Percentiles rank a stretch among this genome's conserved stretches.
These are phyloP conservation scores for Distichodus sexfasciatus DNA, from an alignment of 2,797 vertebrate genomes.

Conservation along the genomic window DNA sequence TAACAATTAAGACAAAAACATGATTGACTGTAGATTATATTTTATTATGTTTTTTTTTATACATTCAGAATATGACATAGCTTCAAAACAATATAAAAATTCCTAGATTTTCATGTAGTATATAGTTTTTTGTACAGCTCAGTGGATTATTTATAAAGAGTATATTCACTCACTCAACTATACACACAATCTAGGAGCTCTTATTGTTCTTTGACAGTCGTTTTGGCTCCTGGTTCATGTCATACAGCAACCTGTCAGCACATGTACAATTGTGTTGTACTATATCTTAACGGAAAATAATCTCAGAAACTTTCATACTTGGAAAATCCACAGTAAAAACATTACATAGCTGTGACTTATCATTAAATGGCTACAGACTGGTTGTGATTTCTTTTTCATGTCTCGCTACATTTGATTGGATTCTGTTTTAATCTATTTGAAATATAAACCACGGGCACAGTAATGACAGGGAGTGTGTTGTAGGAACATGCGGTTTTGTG, in stretches of 20 bases:
- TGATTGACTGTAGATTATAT: slow-evolving; percentile 12
- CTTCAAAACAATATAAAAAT: slow-evolving; percentile 53
- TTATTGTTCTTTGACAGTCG: not conserved
- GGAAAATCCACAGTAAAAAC: slow-evolving; percentile 5
- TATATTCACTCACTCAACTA: not conserved
- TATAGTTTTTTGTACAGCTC: not conserved
- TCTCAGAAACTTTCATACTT: not conserved
- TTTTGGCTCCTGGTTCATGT: slow-evolving; percentile 2
- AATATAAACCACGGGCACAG: no score
- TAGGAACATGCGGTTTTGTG: no score
- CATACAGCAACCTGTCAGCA: slow-evolving; percentile 20
- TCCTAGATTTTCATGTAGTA: slow-evolving; percentile 1
- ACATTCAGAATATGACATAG: slow-evolving; percentile 58
- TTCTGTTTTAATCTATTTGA: slow-evolving; percentile 5
- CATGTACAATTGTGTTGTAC: slow-evolving; percentile 5
- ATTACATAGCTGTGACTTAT: no score
- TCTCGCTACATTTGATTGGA: not conserved
- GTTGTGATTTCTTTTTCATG: not conserved
- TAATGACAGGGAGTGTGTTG: no score
- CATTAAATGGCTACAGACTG: not conserved
- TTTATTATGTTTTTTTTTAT: slow-evolving; percentile 70
- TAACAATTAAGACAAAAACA: not conserved
- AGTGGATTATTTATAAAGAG: slow-evolving; percentile 1
- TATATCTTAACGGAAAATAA: not conserved
- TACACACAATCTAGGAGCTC: not conserved